These are phyloP conservation scores for Polyodon spathula DNA, from an alignment of 2,113 vertebrate species.

Conservation along the genomic window DNA sequence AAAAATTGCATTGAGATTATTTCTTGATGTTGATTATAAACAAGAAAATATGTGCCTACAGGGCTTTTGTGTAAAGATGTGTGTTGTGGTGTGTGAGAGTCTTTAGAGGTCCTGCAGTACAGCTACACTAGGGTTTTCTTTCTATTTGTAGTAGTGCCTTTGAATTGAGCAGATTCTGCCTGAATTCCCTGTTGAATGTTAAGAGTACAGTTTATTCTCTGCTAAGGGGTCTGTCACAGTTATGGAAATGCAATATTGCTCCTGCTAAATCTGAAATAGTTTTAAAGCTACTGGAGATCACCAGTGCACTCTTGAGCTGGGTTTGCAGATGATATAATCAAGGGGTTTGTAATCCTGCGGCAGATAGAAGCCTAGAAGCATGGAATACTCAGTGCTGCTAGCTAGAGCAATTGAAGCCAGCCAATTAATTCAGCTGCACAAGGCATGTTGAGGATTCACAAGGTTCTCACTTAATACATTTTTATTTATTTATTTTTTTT, in stretches of 20 bases:
- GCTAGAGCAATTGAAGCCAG: slow-evolving; percentile 14
- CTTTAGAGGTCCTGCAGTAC: neutral
- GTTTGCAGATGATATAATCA: slow-evolving; percentile 38
- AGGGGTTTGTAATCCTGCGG: slow-evolving; percentile 35
- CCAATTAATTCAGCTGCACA: neutral
- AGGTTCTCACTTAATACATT: no score
- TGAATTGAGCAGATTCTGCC: no score
- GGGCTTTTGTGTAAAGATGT: no score
- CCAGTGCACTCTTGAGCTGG: slow-evolving; percentile 23
- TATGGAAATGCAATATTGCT: slow-evolving; percentile 29
- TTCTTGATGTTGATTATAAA: no score
- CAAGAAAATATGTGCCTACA: no score
- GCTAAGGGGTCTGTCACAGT: slow-evolving; percentile 20
- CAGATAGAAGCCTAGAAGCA: slow-evolving; percentile 19
- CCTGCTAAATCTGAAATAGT: slow-evolving; percentile 34
- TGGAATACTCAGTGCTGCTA: slow-evolving; percentile 33
- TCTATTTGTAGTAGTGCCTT: no score
- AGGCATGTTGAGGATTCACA: neutral
- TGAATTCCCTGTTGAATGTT: slow-evolving; percentile 14
- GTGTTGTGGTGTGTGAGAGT: neutral
- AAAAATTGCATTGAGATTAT: no score
- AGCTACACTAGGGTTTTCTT: no score
- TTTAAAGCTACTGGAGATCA: slow-evolving; percentile 26
- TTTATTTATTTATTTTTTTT: no score
- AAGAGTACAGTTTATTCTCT: no score